Base-by-base conservation (phyloP, 2,888 invertebrate species). In the Athalia circularis region DNA sequence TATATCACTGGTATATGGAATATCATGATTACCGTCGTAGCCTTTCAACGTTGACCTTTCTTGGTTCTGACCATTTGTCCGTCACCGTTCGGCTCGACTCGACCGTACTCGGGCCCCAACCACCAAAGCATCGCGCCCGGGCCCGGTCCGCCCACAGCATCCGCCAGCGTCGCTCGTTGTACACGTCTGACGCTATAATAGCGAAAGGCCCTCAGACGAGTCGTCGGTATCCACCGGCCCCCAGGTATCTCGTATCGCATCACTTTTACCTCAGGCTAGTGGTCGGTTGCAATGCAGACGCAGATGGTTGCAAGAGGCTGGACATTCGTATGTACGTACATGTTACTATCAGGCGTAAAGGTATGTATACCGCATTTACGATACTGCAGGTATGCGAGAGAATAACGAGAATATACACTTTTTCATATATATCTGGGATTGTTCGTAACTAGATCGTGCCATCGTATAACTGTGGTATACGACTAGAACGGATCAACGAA, bases 111-210 rank as follows among this genome's bases (percentile, higher is more conserved):
- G 47, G 47, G 59, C 47, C 59, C 75, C 54, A 75, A 50, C n/a
- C 62, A 61, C 11, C 62, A 29, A 50, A 75, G 62, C 45, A n/a
- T 61, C 43, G 75, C 57, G 59, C 59, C 57, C 57, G 59, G 59
- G 64, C 62, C 75, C 75, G 75, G 75, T 75, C 75, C 75, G 75
- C 75, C 75, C 75, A 75, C 75, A 75, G 75, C 75, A 75, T 75
- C 75, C 75, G 75, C 75, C 62, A 47, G 45, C 45, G 13, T 47
- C 9, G 45, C 47, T 57, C 59, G 7, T 4, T 9, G 64, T 43
- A 7, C 4, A 7, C 29, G 59, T 57, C 29, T 72, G 59, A 59
- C 45, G 45, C 59, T 48, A 57, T 72, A 29, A 29, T 29, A 29
- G 29, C 29, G 29, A 29, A 29, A 29, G 29, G 29, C 29, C 29